Conservation (phyloP, 2,113 vertebrate species). For the Miniopterus natalensis region DNA sequence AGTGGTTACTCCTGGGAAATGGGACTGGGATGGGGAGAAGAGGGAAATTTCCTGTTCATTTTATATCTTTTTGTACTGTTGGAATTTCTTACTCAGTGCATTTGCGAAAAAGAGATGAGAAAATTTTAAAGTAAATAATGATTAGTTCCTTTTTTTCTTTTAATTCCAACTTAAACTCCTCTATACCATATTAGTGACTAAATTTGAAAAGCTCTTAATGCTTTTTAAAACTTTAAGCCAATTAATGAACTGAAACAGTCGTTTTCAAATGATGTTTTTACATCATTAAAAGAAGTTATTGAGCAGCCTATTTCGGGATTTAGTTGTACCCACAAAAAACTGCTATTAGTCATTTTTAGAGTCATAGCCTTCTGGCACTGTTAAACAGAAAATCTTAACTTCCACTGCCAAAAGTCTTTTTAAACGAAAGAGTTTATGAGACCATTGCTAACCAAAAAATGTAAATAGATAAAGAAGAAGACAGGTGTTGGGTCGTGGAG, state of each 20-base stretch:
- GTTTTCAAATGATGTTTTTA: not conserved
- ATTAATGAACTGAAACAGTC: not conserved
- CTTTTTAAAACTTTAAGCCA: not conserved
- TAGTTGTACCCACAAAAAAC: not conserved
- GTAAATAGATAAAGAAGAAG: not conserved
- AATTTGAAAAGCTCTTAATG: not conserved
- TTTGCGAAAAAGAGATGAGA: not conserved
- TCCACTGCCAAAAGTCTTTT: not conserved
- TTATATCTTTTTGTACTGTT: not conserved
- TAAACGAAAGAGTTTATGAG: not conserved
- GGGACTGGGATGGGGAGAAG: not conserved
- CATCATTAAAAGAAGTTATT: not conserved
- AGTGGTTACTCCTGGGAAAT: not conserved
- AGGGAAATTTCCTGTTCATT: constrained; percentile 11
- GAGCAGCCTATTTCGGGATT: not conserved
- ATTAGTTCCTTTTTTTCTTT: constrained; percentile 6
- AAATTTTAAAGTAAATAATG: not conserved
- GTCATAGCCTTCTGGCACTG: not conserved
- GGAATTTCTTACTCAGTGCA: not conserved
- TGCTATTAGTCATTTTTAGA: not conserved
- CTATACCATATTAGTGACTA: not conserved
- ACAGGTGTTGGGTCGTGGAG: not conserved
- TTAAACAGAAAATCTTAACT: not conserved
- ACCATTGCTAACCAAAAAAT: not conserved
- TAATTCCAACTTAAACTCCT: not conserved